Evolutionary conservation across 2,113 vertebrate species (phyloP), one percentile per base, ranked within the genome.

Genomic region (Furnarius figulus): DNA sequence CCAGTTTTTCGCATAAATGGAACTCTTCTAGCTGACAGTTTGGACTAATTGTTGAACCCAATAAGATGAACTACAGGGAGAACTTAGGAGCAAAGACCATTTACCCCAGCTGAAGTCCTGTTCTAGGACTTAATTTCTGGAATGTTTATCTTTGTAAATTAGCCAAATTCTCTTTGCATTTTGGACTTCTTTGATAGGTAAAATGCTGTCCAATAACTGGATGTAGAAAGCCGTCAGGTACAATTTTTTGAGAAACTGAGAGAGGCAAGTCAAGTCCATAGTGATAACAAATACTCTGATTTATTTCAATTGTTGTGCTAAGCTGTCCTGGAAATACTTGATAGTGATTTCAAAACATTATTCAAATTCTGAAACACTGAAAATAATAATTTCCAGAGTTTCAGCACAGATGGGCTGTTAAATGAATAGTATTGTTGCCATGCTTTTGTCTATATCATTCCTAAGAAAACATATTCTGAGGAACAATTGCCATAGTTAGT

Each of bases 401-500:
- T 76, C 55, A 70, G 62, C 39, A 75, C 31, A 70, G 63, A 86
- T 76, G 12, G 63, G 55, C 73, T 80, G 89, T 90, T 87, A 90
- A 73, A 87, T 0, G 3, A 72, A 72, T 53, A 52, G 24, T 13
- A 33, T 33, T 84, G 73, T 56, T 62, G 46, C 70, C 42, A 39
- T 5, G 35, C 24, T 91, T 95, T 94, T 85, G 55, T 92, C 94
- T 90, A 59, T 39, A 56, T 80, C 87, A 78, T 78, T 61, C 89
- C 84, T 94, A 92, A 92, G 75, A 94, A 95, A 94, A 92, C 40
- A 70, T 39, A 80, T 78, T 76, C 70, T 1, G 6, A 86, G 92
- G 56, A 93, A 85, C 77, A 95, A 96, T 73, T 93, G 72, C 30
- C 0, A 0, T 40, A 62, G 74, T 79, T 92, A 96, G 72, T 93